Conservation (phyloP, 35 echinoderm and acorn worm genomes). For the Patiria miniata region DNA sequence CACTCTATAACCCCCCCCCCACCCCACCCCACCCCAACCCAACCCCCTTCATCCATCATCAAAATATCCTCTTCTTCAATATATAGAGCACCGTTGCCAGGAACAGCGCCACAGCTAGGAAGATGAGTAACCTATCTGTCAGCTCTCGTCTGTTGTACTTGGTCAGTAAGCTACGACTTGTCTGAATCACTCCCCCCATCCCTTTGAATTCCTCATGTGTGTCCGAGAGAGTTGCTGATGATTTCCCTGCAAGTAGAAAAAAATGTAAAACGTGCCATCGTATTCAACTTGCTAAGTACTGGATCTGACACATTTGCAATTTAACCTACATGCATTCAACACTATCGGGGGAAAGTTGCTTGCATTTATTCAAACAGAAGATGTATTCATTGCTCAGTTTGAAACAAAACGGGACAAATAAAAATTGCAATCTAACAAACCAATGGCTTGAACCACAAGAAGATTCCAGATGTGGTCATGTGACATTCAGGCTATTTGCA, state of each 20-base stretch:
- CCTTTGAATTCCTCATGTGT: constrained; percentile 96
- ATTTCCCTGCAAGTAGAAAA: constrained; percentile 77
- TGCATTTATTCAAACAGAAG: neutral
- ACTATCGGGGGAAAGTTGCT: neutral
- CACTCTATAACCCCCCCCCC: too few species aligned
- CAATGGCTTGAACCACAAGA: too few species aligned
- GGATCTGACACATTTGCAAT: too few species aligned
- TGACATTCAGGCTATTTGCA: neutral
- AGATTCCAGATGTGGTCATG: neutral
- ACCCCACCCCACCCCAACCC: too few species aligned
- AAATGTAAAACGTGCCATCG: too few species aligned
- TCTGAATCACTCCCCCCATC: constrained; percentile 88
- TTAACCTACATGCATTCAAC: neutral
- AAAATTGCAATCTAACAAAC: too few species aligned
- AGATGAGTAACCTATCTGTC: constrained; percentile 88
- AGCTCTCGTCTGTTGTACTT: constrained; percentile 92
- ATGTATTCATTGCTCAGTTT: too few species aligned
- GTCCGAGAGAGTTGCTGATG: constrained; percentile 66
- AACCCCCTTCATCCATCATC: constrained; percentile 8
- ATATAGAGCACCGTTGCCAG: constrained; percentile 93
- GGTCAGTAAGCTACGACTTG: constrained; percentile 88
- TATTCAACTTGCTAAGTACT: too few species aligned
- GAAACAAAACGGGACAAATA: too few species aligned
- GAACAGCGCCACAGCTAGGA: constrained; percentile 86
- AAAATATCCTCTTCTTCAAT: constrained; percentile 94